These are phyloP conservation scores for Bursaphelenchus mucronatus DNA, from an alignment of 1,140 invertebrate genomes.

Conservation along the genomic window DNA sequence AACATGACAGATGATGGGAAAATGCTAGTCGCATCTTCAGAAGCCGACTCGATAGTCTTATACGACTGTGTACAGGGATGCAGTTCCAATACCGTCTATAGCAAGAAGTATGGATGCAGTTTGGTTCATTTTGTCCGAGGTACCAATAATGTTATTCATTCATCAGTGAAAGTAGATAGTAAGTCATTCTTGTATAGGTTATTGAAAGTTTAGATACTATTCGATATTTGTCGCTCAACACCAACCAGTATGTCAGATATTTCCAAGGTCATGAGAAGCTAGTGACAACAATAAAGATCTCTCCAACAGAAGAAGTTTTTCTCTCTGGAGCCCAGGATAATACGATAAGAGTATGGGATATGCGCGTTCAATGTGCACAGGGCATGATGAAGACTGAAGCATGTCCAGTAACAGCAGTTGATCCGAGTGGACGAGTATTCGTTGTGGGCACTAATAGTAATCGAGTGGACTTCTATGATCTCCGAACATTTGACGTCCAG, in stretches of 20 bases:
- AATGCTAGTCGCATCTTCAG: conserved; percentile 89
- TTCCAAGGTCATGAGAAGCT: conserved; percentile 89
- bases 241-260: conserved; percentile 94
- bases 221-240: conserved; percentile 90
- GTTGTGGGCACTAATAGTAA: conserved; percentile 82
- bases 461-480: conserved; percentile 19
- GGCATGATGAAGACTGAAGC: conserved; percentile 93
- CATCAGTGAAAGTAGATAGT: conserved; percentile 94
- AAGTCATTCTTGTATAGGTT: conserved; percentile 46
- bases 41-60: conserved; percentile 98
- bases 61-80: conserved; percentile 83
- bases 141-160: conserved; percentile 94
- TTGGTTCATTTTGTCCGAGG: conserved; percentile 96
- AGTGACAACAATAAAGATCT: conserved; percentile 91
- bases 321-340: conserved; percentile 95
- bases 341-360: conserved; percentile 73
- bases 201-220: conserved; percentile 79
- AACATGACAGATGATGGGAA: conserved; percentile 92
- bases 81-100: conserved; percentile 78
- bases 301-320: conserved; percentile 83
- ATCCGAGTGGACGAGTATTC: conserved; percentile 96
- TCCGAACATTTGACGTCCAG: conserved; percentile 18
- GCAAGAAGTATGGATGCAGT: conserved; percentile 99
- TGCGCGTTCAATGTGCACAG: conserved; percentile 62
- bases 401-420: conserved; percentile 89